These are phyloP conservation scores for Zeus faber DNA, from an alignment of 2,113 vertebrate species.

Conservation along the genomic window DNA sequence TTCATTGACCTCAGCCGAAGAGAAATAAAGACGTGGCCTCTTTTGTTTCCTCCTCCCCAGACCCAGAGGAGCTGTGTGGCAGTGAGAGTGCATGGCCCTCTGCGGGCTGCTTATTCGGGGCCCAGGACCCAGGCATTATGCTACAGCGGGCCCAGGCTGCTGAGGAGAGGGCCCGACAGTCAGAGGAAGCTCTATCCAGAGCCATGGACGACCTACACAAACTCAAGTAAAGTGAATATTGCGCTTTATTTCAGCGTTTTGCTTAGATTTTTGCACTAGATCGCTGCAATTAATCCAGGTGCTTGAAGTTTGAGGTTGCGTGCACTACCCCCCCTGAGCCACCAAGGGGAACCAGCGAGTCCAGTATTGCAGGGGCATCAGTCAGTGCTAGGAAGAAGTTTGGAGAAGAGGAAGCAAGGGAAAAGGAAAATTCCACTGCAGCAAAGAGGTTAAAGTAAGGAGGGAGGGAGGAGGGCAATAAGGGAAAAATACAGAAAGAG, in stretches of 20 bases:
- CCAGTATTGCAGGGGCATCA: constrained; percentile 22
- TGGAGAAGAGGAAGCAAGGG: constrained; percentile 43
- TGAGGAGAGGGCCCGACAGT: constrained; percentile 76
- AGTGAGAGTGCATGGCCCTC: constrained; percentile 25
- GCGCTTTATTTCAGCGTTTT: neutral
- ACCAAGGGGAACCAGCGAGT: constrained; percentile 80
- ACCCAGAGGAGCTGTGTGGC: constrained; percentile 82
- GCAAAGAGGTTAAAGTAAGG: constrained; percentile 63
- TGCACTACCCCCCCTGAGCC: constrained; percentile 41
- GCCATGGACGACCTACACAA: constrained; percentile 86
- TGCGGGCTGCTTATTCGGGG: constrained; percentile 21
- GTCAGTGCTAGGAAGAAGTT: constrained; percentile 59
- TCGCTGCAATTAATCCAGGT: neutral
- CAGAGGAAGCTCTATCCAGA: constrained; percentile 81
- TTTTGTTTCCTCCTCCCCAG: constrained; percentile 56
- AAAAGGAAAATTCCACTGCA: constrained; percentile 77
- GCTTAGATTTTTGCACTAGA: neutral
- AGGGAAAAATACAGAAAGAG: constrained; percentile 58
- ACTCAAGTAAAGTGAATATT: constrained; percentile 75
- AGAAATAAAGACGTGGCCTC: too few species aligned
- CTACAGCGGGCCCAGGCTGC: constrained; percentile 71
- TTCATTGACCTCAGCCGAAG: neutral
- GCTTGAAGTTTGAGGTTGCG: neutral
- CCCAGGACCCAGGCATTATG: constrained; percentile 29
- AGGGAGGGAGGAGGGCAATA: constrained; percentile 19